Evolutionary conservation across 2,888 invertebrate genomes (phyloP).

Genomic region (Drosophila colorata): DNA sequence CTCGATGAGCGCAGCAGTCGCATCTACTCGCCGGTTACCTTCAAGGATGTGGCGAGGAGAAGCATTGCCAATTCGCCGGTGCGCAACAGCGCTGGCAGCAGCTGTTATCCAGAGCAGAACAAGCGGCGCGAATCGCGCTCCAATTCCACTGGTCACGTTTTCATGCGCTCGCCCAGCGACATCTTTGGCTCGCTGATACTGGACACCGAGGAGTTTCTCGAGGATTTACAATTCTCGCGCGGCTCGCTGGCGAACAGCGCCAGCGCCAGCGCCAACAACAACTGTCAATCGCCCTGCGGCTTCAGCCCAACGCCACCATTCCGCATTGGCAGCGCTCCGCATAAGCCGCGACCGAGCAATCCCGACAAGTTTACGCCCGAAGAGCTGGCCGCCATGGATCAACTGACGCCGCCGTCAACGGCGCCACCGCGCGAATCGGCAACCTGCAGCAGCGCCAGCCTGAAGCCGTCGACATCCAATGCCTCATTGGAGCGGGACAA

Average conservation of each 20-base stretch:
- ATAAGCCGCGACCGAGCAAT: conserved; percentile 81
- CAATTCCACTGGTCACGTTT: conserved; percentile 88
- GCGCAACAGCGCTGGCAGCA: conserved; percentile 81
- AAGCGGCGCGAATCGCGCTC: conserved; percentile 88
- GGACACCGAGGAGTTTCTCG: conserved; percentile 87
- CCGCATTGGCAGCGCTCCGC: conserved; percentile 87
- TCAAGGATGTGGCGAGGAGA: conserved; percentile 92
- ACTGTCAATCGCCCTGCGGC: conserved; percentile 79
- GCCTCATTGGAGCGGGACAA: conserved; percentile 73
- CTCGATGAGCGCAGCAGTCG: conserved; percentile 87
- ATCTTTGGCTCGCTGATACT: conserved; percentile 87
- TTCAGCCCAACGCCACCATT: conserved; percentile 87
- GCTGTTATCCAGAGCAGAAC: conserved; percentile 72
- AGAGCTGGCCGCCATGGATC: conserved; percentile 83
- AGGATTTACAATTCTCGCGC: conserved; percentile 84
- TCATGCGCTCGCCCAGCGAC: conserved; percentile 87
- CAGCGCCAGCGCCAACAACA: conserved; percentile 55
- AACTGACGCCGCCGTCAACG: conserved; percentile 85
- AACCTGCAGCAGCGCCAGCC: conserved; percentile 57
- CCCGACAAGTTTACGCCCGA: conserved; percentile 84
- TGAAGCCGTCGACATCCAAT: conserved; percentile 55
- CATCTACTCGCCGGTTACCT: conserved; percentile 93
- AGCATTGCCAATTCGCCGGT: conserved; percentile 92
- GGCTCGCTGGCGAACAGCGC: conserved; percentile 78
- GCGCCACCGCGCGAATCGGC: conserved; percentile 84